phyloP scores from a whole-genome alignment of 2,888 invertebrate species.

The Drosophila nr. perissopoda region DNA sequence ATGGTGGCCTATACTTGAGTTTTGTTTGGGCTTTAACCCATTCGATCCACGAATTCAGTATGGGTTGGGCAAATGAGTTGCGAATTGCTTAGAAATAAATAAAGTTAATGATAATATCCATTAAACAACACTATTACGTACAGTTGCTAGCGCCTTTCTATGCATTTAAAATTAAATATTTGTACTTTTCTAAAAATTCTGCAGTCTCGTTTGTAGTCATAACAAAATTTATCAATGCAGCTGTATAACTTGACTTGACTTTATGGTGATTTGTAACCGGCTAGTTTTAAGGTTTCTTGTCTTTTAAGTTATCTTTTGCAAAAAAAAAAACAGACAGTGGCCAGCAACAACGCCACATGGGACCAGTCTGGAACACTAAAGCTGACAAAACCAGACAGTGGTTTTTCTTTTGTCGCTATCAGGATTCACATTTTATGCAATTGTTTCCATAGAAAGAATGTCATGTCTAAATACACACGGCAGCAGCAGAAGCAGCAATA shows the following conservation, averaged over 20 bases:
- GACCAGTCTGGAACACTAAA: slow-evolving; percentile 39
- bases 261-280: slow-evolving; percentile 45
- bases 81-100: slow-evolving; percentile 65
- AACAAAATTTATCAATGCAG: slow-evolving; percentile 27
- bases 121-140: slow-evolving; percentile 10
- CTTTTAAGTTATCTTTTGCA: slow-evolving; percentile 13
- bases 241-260: slow-evolving; percentile 41
- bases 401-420: slow-evolving; percentile 69
- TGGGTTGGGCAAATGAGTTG: slow-evolving; percentile 54
- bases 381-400: slow-evolving; percentile 30
- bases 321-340: slow-evolving; percentile 22
- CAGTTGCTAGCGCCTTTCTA: neutral
- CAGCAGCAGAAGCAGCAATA: slow-evolving; percentile 17
- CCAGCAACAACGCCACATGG: slow-evolving; percentile 50
- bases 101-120: slow-evolving; percentile 29
- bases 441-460: slow-evolving; percentile 70
- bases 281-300: slow-evolving; percentile 27
- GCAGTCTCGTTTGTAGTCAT: slow-evolving; percentile 22
- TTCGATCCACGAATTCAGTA: slow-evolving; percentile 33
- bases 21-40: slow-evolving; percentile 33
- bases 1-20: slow-evolving; percentile 62
- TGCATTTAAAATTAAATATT: slow-evolving; percentile 12
- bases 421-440: slow-evolving; percentile 79
- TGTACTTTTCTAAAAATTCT: neutral
- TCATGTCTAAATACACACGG: slow-evolving; percentile 61